These are phyloP conservation scores for Orchesella cincta DNA, from an alignment of 1,140 invertebrate species.

Conservation along the genomic window DNA sequence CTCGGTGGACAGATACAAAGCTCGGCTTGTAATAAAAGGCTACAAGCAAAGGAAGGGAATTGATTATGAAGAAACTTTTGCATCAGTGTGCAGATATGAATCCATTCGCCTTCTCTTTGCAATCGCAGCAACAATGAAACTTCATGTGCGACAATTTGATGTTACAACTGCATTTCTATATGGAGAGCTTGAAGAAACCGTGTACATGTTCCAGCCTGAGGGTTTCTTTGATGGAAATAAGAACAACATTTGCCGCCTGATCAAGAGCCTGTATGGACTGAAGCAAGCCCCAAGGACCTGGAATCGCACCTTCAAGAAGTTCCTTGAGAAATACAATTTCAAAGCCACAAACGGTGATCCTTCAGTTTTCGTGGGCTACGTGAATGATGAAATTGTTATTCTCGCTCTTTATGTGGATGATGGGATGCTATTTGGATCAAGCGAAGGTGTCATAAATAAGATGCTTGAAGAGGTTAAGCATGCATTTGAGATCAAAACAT, in stretches of 20 bases:
- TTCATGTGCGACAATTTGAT: slow-evolving; percentile 55
- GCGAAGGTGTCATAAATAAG: not conserved
- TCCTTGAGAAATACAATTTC: not conserved
- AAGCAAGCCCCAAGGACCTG: slow-evolving; percentile 57
- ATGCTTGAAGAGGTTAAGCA: not conserved
- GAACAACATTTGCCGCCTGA: slow-evolving; percentile 17
- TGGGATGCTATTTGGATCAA: slow-evolving; percentile 46
- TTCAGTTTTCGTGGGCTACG: not conserved
- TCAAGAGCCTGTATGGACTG: slow-evolving; percentile 55
- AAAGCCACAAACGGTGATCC: not conserved
- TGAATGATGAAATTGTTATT: slow-evolving; percentile 32
- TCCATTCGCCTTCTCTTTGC: slow-evolving; percentile 52
- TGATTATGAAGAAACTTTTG: slow-evolving; percentile 56
- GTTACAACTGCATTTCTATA: slow-evolving; percentile 56
- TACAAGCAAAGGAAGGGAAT: slow-evolving; percentile 54
- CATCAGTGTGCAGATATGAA: slow-evolving; percentile 51
- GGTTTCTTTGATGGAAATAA: slow-evolving; percentile 45
- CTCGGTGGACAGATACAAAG: slow-evolving; percentile 43
- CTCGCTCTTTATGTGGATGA: slow-evolving; percentile 53
- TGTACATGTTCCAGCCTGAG: slow-evolving; percentile 55
- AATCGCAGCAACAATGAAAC: slow-evolving; percentile 50
- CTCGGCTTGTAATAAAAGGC: slow-evolving; percentile 56
- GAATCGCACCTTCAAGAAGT: slow-evolving; percentile 51
- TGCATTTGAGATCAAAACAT: not conserved
- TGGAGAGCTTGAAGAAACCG: slow-evolving; percentile 54